These are phyloP conservation scores for Isurus oxyrinchus DNA, from an alignment of 2,113 vertebrate genomes.

Conservation along the genomic window DNA sequence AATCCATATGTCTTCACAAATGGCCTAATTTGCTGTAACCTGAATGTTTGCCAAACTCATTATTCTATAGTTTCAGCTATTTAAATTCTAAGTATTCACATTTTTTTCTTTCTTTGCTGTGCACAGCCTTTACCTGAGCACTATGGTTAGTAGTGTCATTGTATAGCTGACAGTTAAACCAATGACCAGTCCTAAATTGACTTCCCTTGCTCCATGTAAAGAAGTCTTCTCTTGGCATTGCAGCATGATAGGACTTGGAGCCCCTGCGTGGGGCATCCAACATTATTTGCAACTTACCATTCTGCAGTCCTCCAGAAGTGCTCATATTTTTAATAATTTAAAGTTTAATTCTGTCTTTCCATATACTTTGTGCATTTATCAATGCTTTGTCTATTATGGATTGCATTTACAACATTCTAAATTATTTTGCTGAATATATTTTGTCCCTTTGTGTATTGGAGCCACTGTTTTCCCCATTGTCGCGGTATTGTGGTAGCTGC, in stretches of 20 bases:
- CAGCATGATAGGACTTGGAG: background rate
- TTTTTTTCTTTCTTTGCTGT: background rate
- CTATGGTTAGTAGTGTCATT: background rate
- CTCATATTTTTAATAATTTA: background rate
- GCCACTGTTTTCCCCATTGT: background rate
- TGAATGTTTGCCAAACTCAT: background rate
- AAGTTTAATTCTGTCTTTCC: background rate
- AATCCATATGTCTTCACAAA: background rate
- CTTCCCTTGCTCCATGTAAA: background rate
- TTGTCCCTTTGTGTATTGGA: background rate
- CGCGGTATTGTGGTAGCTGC: background rate
- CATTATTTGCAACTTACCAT: background rate
- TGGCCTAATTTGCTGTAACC: background rate
- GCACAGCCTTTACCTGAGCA: background rate
- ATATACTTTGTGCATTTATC: background rate
- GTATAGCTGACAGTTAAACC: background rate
- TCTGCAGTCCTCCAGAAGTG: background rate
- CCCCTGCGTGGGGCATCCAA: no score
- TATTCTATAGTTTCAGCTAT: background rate
- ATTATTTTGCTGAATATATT: background rate
- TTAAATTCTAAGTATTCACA: background rate
- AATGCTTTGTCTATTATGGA: background rate
- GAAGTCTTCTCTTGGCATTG: background rate
- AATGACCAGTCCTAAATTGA: background rate
- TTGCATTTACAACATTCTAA: background rate